These are phyloP conservation scores for Drosophila anceps DNA, from an alignment of 2,888 invertebrate genomes.

Conservation along the genomic window DNA sequence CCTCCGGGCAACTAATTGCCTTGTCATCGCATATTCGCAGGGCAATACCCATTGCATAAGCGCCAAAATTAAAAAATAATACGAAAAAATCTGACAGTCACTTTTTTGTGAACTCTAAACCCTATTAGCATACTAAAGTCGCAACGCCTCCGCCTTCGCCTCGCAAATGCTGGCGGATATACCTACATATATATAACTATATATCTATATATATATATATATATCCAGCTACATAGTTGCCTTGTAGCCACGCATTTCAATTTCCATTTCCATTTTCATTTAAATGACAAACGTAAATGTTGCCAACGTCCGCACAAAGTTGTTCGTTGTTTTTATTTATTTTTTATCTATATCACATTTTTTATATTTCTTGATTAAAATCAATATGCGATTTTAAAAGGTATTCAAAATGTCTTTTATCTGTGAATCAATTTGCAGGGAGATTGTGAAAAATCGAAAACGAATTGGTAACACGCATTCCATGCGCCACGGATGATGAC, in stretches of 20 bases:
- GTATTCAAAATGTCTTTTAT: constrained; percentile 51
- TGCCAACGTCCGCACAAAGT: constrained; percentile 58
- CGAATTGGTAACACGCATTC: constrained; percentile 53
- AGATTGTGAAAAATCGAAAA: constrained; percentile 61
- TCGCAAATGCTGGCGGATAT: constrained; percentile 63
- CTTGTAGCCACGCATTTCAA: constrained; percentile 39
- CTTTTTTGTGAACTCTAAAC: constrained; percentile 48
- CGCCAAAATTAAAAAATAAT: neutral
- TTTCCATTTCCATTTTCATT: constrained; percentile 56
- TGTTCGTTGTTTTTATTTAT: constrained; percentile 12
- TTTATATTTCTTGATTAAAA: constrained; percentile 37
- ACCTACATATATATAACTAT: neutral
- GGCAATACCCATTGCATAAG: constrained; percentile 26
- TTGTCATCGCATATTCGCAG: constrained; percentile 18
- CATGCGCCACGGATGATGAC: constrained; percentile 31
- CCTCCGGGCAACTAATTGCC: constrained; percentile 10
- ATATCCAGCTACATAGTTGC: neutral
- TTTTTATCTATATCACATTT: constrained; percentile 9
- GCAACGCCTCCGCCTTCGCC: constrained; percentile 69
- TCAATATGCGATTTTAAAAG: constrained; percentile 69
- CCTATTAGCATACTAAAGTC: constrained; percentile 52
- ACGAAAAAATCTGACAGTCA: constrained; percentile 17
- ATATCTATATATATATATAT: neutral
- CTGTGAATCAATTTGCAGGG: constrained; percentile 52
- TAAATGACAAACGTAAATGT: constrained; percentile 49